Conservation (phyloP, 1,140 invertebrate species). For the Adelges cooleyi region DNA sequence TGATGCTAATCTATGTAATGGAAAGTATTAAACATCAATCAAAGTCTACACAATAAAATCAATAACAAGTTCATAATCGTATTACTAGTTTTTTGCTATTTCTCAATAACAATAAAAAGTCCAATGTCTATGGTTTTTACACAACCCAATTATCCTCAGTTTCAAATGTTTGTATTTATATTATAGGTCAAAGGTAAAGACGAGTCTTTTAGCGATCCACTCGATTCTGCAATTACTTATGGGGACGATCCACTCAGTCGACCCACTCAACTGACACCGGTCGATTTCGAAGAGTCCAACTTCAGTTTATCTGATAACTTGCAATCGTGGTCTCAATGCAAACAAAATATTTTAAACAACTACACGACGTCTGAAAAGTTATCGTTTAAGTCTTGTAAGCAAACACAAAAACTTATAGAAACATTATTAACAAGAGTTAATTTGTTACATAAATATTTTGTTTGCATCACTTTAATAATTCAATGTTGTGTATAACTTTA, state of each 20-base stretch:
- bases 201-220: neutral
- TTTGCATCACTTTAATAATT: slow-evolving; percentile 35
- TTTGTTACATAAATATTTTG: slow-evolving; percentile 11
- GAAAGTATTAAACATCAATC: too few species aligned
- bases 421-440: slow-evolving; percentile 29
- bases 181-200: neutral
- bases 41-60: too few species aligned
- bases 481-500: slow-evolving; percentile 34
- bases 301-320: slow-evolving; percentile 29
- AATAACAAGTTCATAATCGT: too few species aligned
- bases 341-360: slow-evolving; percentile 34
- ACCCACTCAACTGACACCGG: slow-evolving; percentile 1
- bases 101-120: too few species aligned
- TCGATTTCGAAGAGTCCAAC: slow-evolving; percentile 1
- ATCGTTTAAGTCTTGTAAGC: neutral
- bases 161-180: neutral
- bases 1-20: too few species aligned
- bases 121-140: too few species aligned
- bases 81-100: too few species aligned
- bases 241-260: slow-evolving; percentile 17
- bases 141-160: too few species aligned
- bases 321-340: slow-evolving; percentile 34
- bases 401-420: slow-evolving; percentile 1
- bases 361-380: slow-evolving; percentile 22
- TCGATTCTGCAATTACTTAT: neutral